phyloP scores from a whole-genome alignment of 2,888 invertebrate genomes.

The Meteorus colon region DNA sequence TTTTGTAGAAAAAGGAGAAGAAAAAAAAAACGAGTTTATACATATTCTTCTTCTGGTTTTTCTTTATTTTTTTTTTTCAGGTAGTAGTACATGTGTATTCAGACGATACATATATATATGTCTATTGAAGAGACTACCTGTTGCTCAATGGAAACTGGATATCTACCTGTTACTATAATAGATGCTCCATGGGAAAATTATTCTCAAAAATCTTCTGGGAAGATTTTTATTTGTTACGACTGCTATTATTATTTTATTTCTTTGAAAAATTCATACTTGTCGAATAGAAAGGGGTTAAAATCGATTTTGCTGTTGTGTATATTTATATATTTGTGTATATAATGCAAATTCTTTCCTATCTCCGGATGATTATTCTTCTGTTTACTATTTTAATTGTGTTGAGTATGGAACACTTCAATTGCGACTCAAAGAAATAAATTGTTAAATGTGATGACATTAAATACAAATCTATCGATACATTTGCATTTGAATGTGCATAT shows the following conservation, averaged over 20 bases:
- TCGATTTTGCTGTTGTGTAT: background rate
- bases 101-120: constrained; percentile 17
- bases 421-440: background rate
- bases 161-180: constrained; percentile 67
- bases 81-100: constrained; percentile 40
- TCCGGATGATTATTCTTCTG: too few species aligned
- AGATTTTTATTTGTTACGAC: constrained; percentile 5
- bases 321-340: too few species aligned
- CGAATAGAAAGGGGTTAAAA: background rate
- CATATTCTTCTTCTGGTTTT: constrained; percentile 34
- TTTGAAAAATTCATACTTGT: background rate
- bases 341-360: too few species aligned
- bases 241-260: background rate
- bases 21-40: constrained; percentile 29
- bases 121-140: constrained; percentile 64
- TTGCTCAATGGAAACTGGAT: constrained; percentile 70
- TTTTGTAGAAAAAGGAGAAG: constrained; percentile 49
- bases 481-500: constrained; percentile 16
- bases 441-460: constrained; percentile 7
- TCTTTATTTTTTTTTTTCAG: constrained; percentile 54
- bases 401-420: too few species aligned
- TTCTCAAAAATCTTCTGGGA: constrained; percentile 13
- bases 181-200: constrained; percentile 66
- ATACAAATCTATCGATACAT: background rate
- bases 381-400: too few species aligned